phyloP scores from a whole-genome alignment of 2,113 vertebrate genomes.

The Lamprotornis superbus region DNA sequence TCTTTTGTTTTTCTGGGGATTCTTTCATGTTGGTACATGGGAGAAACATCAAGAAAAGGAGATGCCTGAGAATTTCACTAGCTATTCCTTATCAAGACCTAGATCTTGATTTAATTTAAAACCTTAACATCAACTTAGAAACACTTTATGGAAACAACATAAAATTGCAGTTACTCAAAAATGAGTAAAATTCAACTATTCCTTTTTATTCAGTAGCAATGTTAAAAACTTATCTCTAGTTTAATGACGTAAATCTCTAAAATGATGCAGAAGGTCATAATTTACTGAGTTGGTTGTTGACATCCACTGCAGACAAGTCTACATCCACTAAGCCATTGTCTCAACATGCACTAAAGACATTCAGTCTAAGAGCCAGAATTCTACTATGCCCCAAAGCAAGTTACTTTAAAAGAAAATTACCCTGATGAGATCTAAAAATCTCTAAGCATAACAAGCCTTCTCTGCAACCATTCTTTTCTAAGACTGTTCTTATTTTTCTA shows the following conservation, averaged over 20 bases:
- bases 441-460: background rate
- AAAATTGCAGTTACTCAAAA: background rate
- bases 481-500: background rate
- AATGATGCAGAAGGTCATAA: background rate
- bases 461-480: background rate
- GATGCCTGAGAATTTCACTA: background rate
- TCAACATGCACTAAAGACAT: background rate
- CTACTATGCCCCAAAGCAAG: background rate
- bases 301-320: background rate
- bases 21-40: background rate
- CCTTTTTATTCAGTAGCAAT: background rate
- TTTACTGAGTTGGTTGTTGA: background rate
- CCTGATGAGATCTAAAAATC: background rate
- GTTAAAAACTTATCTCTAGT: background rate
- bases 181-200: background rate
- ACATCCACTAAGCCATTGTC: background rate
- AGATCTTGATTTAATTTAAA: background rate
- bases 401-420: background rate
- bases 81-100: background rate
- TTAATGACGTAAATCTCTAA: background rate
- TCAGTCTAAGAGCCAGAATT: background rate
- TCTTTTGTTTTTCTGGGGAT: background rate
- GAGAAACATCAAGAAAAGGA: background rate
- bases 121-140: background rate
- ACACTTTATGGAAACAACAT: background rate